Evolutionary conservation across 2,113 vertebrate genomes (phyloP).

Genomic region (Oryzias javanicus): DNA sequence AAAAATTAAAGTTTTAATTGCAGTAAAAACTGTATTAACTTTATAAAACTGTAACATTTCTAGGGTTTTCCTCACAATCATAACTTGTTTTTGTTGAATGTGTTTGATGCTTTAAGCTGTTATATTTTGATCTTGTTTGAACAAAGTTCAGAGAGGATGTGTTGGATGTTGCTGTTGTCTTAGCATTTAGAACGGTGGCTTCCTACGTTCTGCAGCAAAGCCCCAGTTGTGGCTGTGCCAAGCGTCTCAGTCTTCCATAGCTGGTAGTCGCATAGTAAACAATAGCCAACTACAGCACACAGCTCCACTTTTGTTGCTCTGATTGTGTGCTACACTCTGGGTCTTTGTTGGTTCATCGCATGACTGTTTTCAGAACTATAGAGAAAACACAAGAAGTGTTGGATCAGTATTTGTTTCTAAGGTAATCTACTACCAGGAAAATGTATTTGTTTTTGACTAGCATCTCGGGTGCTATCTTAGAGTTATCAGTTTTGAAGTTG

Average conservation of each 20-base stretch:
- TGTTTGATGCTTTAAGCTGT: too few species aligned
- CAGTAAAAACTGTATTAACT: too few species aligned
- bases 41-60: too few species aligned
- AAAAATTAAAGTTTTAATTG: constrained; percentile 15
- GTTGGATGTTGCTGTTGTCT: constrained; percentile 12
- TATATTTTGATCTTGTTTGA: too few species aligned
- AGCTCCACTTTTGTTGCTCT: constrained; percentile 52
- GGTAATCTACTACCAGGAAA: too few species aligned
- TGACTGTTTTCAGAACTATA: constrained; percentile 12
- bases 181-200: constrained; percentile 5
- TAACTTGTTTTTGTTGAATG: too few species aligned
- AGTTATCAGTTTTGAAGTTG: too few species aligned
- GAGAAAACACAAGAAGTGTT: constrained; percentile 3
- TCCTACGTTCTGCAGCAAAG: constrained; percentile 12
- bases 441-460: too few species aligned
- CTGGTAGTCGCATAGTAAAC: constrained; percentile 49
- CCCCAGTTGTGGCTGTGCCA: constrained; percentile 47
- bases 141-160: too few species aligned
- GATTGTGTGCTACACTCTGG: constrained; percentile 17
- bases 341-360: constrained; percentile 12
- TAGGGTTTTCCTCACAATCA: too few species aligned
- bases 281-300: constrained; percentile 55
- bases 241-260: constrained; percentile 54
- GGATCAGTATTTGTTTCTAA: not conserved
- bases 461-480: too few species aligned